Conservation (phyloP, 2,888 invertebrate species). For the Toxonevra muliebris region DNA sequence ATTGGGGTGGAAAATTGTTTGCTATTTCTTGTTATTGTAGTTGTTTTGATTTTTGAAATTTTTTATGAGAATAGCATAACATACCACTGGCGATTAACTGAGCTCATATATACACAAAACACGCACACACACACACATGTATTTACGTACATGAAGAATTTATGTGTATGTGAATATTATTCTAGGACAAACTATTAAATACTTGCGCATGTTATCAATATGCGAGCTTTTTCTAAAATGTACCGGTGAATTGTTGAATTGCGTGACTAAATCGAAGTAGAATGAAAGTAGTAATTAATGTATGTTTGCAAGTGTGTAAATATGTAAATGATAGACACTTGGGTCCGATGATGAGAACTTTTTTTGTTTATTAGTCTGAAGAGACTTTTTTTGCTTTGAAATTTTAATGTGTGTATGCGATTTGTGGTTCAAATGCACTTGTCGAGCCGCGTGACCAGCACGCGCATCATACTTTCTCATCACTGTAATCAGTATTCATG, state of each 20-base stretch:
- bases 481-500: not conserved
- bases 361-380: too few relatives aligned
- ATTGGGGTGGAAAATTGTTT: slow-evolving; percentile 37
- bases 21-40: slow-evolving; percentile 23
- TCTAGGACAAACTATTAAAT: not conserved
- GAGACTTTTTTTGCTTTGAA: too few relatives aligned
- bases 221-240: slow-evolving; percentile 32
- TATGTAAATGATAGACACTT: too few relatives aligned
- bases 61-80: slow-evolving; percentile 24
- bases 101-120: too few relatives aligned
- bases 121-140: too few relatives aligned
- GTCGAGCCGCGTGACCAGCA: slow-evolving; percentile 57
- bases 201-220: too few relatives aligned
- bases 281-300: not conserved
- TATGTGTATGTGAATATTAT: too few relatives aligned
- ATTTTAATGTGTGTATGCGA: slow-evolving; percentile 32
- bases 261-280: slow-evolving; percentile 4
- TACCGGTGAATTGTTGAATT: slow-evolving; percentile 28
- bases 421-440: slow-evolving; percentile 50
- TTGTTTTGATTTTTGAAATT: slow-evolving; percentile 32
- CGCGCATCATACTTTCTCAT: slow-evolving; percentile 43
- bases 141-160: too few relatives aligned
- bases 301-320: slow-evolving; percentile 7
- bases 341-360: too few relatives aligned
- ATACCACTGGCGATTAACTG: too few relatives aligned